Evolutionary conservation across 2,888 invertebrate species (phyloP), one percentile per base, ranked within the genome.

Genomic region (Agriopis aurantiaria): DNA sequence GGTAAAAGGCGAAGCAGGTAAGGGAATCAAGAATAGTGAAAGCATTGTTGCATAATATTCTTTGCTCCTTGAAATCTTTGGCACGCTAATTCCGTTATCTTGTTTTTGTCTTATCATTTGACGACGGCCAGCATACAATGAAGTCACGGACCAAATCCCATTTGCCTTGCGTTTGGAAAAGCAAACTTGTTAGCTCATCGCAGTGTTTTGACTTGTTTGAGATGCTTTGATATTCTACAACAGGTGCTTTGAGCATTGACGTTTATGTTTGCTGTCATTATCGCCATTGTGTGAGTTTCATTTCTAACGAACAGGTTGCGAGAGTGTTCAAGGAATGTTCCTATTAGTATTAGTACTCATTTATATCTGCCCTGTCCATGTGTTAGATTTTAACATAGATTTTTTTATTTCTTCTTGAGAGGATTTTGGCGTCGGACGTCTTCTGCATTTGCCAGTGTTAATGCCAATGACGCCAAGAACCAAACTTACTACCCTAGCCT

Each of bases 71-170:
- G 46, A 61, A 61, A n/a, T 69, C 33, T 81, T 81, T 78, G 33
- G 58, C 23, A 10, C 46, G 51, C 12, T 65, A 46, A 57, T 61
- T 69, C 65, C 52, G 52, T 65, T 65, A 69, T 69, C 74, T 67
- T 48, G 46, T 62, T 43, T 8, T 58, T 57, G 46, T 65, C 62
- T 72, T 69, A 72, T 72, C 65, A 46, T 48, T 7, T 43, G 60
- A 68, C 55, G 48, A 41, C 41, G 46, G 56, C 46, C 53, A 40
- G 76, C 75, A 85, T 75, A 88, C 84, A 85, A 84, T 88, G 88
- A 88, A 85, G 85, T 88, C 88, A 89, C 78, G 80, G 72, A 78
- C 70, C 71, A 79, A 83, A 84, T 81, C 81, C 75, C 74, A 79
- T 85, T 83, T 76, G 69, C 75, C 78, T 79, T 75, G 76, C 75